phyloP scores from a whole-genome alignment of 2,888 invertebrate species.

The Chrysotoxum bicinctum region DNA sequence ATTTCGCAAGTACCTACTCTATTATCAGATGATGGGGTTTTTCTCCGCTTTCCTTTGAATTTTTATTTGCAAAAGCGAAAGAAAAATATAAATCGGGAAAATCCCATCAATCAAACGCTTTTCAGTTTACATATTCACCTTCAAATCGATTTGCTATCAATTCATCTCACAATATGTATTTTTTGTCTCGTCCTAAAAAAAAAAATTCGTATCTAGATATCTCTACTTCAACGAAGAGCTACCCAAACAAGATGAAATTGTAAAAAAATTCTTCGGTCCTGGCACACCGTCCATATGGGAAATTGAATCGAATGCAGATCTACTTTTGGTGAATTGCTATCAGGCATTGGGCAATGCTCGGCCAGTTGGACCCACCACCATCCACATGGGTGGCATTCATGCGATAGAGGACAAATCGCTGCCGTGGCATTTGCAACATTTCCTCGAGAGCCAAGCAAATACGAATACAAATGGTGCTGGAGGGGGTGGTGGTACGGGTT shows the following conservation, averaged over 20 bases:
- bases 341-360: conserved; percentile 74
- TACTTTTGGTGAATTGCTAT: conserved; percentile 75
- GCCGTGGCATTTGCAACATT: conserved; percentile 71
- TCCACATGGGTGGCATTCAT: conserved; percentile 75
- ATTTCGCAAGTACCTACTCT: not conserved
- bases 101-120: conserved; percentile 26
- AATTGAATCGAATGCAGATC: conserved; percentile 74
- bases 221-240: conserved; percentile 75
- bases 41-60: not conserved
- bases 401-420: conserved; percentile 68
- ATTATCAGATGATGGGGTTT: not conserved
- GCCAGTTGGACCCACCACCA: conserved; percentile 74
- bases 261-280: conserved; percentile 73
- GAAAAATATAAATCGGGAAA: conserved; percentile 1
- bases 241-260: conserved; percentile 75
- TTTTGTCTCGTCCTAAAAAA: not conserved
- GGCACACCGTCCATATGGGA: conserved; percentile 74
- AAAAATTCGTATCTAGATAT: conserved; percentile 62
- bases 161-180: conserved; percentile 29
- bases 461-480: not conserved
- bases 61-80: not conserved
- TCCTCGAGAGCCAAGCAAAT: conserved; percentile 63
- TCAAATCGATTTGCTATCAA: conserved; percentile 45
- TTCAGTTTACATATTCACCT: conserved; percentile 17
- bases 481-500: not conserved